Evolutionary conservation across 1,140 invertebrate genomes (phyloP).

Genomic region (Vanessa atalanta): DNA sequence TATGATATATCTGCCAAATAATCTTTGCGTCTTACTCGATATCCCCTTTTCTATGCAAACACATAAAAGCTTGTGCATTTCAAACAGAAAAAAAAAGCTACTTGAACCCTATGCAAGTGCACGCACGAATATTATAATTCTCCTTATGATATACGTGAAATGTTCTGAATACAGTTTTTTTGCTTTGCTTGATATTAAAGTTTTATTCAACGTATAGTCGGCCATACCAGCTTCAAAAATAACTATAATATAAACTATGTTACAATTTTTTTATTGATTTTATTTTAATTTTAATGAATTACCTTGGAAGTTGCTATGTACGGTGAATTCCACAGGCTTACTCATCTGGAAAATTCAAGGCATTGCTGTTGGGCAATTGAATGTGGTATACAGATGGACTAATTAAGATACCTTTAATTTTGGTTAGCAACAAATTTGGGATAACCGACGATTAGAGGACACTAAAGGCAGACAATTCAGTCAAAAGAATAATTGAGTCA

Average conservation of each 20-base stretch:
- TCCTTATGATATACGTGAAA: slow-evolving; percentile 19
- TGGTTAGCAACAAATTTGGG: too few relatives aligned
- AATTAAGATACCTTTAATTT: too few relatives aligned
- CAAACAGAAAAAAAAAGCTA: slow-evolving; percentile 31
- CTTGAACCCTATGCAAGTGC: slow-evolving; percentile 33
- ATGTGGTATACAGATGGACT: too few relatives aligned
- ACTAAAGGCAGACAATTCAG: too few relatives aligned
- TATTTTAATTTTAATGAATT: too few relatives aligned
- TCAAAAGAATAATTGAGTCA: too few relatives aligned
- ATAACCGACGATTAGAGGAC: too few relatives aligned
- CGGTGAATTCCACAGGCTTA: too few relatives aligned
- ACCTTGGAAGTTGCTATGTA: too few relatives aligned
- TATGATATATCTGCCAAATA: not conserved
- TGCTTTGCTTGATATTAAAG: not conserved
- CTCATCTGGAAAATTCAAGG: too few relatives aligned
- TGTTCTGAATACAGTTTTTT: slow-evolving; percentile 1
- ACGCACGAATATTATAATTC: slow-evolving; percentile 39
- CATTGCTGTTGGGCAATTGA: too few relatives aligned
- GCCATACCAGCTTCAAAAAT: not conserved
- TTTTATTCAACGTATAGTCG: not conserved
- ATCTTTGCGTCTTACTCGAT: slow-evolving; percentile 37
- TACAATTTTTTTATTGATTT: too few relatives aligned
- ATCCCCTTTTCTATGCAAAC: slow-evolving; percentile 47
- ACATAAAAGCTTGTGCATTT: slow-evolving; percentile 47
- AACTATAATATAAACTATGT: not conserved